Evolutionary conservation across 2,113 vertebrate species (phyloP), one percentile per base, ranked within the genome.

Genomic region (Protobothrops mucrosquamatus): DNA sequence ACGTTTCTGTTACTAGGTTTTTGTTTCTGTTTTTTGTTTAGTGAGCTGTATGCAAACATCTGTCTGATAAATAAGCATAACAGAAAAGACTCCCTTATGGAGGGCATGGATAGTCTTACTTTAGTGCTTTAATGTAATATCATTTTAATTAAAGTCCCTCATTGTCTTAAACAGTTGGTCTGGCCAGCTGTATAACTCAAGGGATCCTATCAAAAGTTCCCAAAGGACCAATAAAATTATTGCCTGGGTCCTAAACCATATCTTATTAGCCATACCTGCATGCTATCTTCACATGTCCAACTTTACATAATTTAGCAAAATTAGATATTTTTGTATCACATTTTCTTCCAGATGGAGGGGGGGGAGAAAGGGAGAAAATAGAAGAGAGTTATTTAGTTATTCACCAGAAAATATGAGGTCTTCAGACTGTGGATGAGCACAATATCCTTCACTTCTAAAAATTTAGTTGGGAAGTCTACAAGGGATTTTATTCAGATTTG

Each of bases 61-160:
- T 20, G 23, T 0, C 0, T 43, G 46, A 22, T 87, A 91, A 18
- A 89, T 64, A 91, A 51, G 29, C 39, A 29, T 56, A 2, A 22
- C n/a, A 18, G 26, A 74, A 57, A 89, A 52, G 12, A 10, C 56
- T 90, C 54, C 86, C 61, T 24, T 81, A 52, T 5, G 6, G 6
- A 0, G 0, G 1, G 18, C 15, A 86, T 57, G 59, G 34, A 15
- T 22, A 92, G 15, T 90, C 48, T 6, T 10, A 51, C 10, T 34
- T 93, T 22, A 52, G 11, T 57, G 29, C 11, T 26, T 90, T 34
- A 39, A 29, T 18, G 85, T 51, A 85, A 8, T 15, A 94, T 88
- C 55, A 51, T 93, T 94, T 96, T 90, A 91, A 64, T 92, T 87
- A 89, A 93, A 24, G 87, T 69, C 26, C 81, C 29, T 2, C 3